Evolutionary conservation across 2,113 vertebrate genomes (phyloP).

Genomic region (Panthera leo): DNA sequence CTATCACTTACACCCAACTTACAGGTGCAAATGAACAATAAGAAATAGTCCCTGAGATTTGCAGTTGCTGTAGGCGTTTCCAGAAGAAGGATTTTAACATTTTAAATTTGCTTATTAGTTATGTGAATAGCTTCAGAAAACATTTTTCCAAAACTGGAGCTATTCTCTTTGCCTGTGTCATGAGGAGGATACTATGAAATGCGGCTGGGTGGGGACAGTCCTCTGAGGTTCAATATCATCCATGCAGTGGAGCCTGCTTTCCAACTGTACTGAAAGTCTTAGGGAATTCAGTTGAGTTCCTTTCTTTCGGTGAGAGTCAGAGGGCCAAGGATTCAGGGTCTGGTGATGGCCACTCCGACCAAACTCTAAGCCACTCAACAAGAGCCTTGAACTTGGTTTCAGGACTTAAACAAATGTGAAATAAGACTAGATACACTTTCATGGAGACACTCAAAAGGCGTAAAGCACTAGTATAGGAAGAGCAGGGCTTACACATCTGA

Average conservation of each 20-base stretch:
- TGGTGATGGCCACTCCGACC: neutral
- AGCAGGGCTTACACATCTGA: conserved; percentile 6
- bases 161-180: neutral
- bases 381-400: neutral
- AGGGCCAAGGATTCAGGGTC: neutral
- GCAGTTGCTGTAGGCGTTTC: neutral
- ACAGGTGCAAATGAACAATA: neutral
- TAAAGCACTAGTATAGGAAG: neutral
- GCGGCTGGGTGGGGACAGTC: neutral
- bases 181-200: neutral
- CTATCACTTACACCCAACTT: no score
- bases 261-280: neutral
- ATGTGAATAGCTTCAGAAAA: neutral
- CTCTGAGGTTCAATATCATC: neutral
- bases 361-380: neutral
- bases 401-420: neutral
- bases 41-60: neutral
- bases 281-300: neutral
- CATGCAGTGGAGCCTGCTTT: neutral
- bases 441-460: neutral
- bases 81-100: neutral
- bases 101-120: neutral
- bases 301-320: neutral
- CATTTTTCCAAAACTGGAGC: neutral
- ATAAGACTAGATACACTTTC: neutral